These are phyloP conservation scores for Emmelina monodactyla DNA, from an alignment of 2,888 invertebrate species.

Conservation along the genomic window DNA sequence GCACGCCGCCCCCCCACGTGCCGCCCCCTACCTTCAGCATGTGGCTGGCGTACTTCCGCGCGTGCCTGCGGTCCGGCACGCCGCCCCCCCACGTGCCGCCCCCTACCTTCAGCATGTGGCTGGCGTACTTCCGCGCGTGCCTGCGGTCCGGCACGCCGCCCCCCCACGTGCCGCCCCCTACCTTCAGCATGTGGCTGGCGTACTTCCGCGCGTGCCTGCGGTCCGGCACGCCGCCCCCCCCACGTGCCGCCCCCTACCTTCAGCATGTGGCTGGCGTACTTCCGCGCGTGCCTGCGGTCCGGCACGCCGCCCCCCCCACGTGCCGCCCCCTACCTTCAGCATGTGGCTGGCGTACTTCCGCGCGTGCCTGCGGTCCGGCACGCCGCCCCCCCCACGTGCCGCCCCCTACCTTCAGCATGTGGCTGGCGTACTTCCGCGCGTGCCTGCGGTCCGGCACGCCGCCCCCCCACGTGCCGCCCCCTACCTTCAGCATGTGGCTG, in stretches of 20 bases:
- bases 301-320: slow-evolving; percentile 92
- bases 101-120: slow-evolving; percentile 86
- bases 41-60: slow-evolving; percentile 94
- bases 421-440: slow-evolving; percentile 95
- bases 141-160: slow-evolving; percentile 93
- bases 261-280: slow-evolving; percentile 94
- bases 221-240: slow-evolving; percentile 92
- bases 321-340: slow-evolving; percentile 81
- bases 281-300: slow-evolving; percentile 93
- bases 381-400: too few species aligned
- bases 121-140: slow-evolving; percentile 96
- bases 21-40: slow-evolving; percentile 85
- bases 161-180: too few species aligned
- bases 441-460: slow-evolving; percentile 94
- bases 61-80: slow-evolving; percentile 91
- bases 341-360: slow-evolving; percentile 96
- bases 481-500: slow-evolving; percentile 87
- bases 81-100: too few species aligned
- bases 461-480: too few species aligned
- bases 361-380: slow-evolving; percentile 92
- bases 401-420: slow-evolving; percentile 85
- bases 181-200: slow-evolving; percentile 91
- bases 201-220: slow-evolving; percentile 95
- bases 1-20: slow-evolving; percentile 92
- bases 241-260: too few species aligned